Evolutionary conservation across 92 coral and sea anemone genomes (phyloP).

Genomic region (Porites evermanni): DNA sequence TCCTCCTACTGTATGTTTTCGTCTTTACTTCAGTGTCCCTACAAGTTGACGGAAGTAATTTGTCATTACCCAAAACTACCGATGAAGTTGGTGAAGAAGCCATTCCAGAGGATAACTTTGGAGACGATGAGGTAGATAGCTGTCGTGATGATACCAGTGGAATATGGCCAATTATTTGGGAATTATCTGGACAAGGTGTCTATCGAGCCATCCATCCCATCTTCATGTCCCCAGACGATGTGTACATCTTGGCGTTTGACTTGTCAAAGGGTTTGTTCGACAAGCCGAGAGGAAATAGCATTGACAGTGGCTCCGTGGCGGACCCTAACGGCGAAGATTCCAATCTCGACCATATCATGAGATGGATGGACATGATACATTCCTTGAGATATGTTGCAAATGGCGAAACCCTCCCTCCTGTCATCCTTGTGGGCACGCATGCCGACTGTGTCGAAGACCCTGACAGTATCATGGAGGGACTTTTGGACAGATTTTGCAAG

Average conservation of each 20-base stretch:
- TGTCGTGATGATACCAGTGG: background rate
- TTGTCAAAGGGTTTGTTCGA: background rate
- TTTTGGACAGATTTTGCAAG: background rate
- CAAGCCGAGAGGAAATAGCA: background rate
- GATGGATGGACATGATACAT: slow-evolving; percentile 38
- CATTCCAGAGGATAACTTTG: background rate
- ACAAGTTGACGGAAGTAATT: no score
- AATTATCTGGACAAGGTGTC: slow-evolving; percentile 24
- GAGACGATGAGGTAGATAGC: no score
- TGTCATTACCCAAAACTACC: background rate
- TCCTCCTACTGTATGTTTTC: no score
- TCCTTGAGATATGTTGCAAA: background rate
- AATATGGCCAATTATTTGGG: slow-evolving; percentile 39
- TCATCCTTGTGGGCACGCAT: slow-evolving; percentile 30
- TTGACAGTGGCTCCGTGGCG: background rate
- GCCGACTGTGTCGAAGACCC: background rate
- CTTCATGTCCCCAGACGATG: slow-evolving; percentile 15
- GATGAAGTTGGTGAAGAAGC: slow-evolving; percentile 5
- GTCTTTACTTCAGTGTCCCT: no score
- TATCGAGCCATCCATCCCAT: slow-evolving; percentile 45
- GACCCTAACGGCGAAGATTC: slow-evolving; percentile 8
- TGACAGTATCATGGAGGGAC: background rate
- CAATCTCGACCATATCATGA: slow-evolving; percentile 31
- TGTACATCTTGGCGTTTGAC: slow-evolving; percentile 26
- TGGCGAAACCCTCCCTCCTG: slow-evolving; percentile 14